Percentiles rank a stretch among this genome's conserved stretches.
These are phyloP conservation scores for Poecilia velifera DNA, from an alignment of 2,797 vertebrate genomes.

Conservation along the genomic window DNA sequence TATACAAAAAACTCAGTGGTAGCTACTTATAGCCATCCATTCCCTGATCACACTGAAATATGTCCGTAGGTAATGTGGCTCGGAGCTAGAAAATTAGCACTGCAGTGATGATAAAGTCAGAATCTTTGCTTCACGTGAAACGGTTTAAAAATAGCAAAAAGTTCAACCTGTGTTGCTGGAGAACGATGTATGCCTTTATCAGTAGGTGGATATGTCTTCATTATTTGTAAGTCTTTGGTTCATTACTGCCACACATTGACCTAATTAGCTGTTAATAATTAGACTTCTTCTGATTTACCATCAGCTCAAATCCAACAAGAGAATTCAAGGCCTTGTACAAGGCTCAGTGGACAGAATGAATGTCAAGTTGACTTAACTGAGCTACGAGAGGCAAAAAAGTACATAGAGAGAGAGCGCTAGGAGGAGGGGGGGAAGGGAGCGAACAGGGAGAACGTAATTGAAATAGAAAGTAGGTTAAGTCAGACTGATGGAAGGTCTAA, in stretches of 20 bases:
- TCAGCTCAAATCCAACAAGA: conserved; percentile 51
- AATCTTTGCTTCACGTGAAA: neutral
- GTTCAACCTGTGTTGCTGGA: neutral
- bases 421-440: conserved; percentile 13
- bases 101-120: neutral
- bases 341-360: conserved; percentile 57
- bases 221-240: conserved; percentile 54
- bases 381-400: conserved; percentile 49
- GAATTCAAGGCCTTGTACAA: conserved; percentile 50
- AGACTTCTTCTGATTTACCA: conserved; percentile 61
- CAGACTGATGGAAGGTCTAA: conserved; percentile 72
- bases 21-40: neutral
- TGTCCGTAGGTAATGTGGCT: neutral
- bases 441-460: conserved; percentile 48
- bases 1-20: neutral
- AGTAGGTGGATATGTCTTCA: conserved; percentile 49
- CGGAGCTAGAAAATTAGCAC: neutral
- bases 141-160: neutral
- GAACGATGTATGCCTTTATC: conserved; percentile 5
- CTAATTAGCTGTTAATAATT: conserved; percentile 71
- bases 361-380: conserved; percentile 66
- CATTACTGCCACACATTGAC: conserved; percentile 53
- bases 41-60: neutral
- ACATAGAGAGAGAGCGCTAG: conserved; percentile 15
- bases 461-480: conserved; percentile 79